Base-by-base conservation (phyloP, 2,888 invertebrate species). In the Leptura quadrifasciata region DNA sequence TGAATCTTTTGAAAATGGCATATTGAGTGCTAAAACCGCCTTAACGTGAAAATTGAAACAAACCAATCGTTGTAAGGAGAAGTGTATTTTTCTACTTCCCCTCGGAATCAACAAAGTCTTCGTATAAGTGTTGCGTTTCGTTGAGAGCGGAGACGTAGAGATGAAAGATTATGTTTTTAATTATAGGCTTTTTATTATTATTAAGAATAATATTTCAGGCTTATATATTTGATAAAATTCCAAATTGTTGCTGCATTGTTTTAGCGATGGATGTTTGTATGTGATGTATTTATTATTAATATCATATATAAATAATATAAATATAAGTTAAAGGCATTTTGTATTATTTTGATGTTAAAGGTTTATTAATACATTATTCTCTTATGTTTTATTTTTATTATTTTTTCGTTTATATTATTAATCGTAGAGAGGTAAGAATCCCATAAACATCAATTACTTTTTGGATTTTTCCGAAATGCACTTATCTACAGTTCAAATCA, bases 201-300 rank as follows among this genome's bases (percentile, higher is more conserved):
- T 47, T 76, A 65, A 60, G 64, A 61, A 52, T 68, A 52, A 68
- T 72, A 54, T 72, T 54, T 54, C 58, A 76, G 58, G 72, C 71
- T 72, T 71, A 67, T 67, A 68, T 68, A 55, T 76, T 76, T 68
- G 64, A 80, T 76, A 76, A 74, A 76, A 75, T 82, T 75, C 80
- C 77, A 77, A 82, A 81, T 81, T 83, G 78, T 82, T 82, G 82
- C 79, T 78, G 81, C 81, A 78, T 82, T 81, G 77, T 81, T 80
- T 71, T 82, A 83, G 83, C 84, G 81, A 84, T 85, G 80, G 80
- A 84, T 85, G 84, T 85, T 84, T 83, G 85, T 85, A 85, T 85
- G 88, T 87, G 85, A 85, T 85, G 82, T 85, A 84, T 85, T 84
- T 85, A 85, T 83, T 82, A 82, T 82, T 82, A 80, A 84, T 78